Conservation (phyloP, 2,113 vertebrate species). For the Phrynosoma blainvillii region DNA sequence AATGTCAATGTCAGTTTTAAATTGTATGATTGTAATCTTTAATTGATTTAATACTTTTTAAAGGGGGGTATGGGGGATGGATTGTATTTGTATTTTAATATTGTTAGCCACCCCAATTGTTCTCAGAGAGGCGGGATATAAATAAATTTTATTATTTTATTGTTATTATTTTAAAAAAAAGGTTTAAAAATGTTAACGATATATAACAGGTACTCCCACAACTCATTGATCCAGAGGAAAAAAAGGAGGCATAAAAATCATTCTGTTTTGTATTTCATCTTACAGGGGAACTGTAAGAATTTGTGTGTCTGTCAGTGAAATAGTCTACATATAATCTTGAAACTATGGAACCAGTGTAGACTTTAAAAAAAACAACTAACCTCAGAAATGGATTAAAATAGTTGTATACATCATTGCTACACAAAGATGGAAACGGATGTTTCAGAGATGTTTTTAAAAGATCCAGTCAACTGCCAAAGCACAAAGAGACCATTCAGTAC, state of each 20-base stretch:
- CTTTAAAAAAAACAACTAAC: constrained; percentile 32
- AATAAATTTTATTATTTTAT: no score
- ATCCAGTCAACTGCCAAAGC: constrained; percentile 63
- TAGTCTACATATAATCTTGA: neutral
- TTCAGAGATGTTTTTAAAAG: constrained; percentile 63
- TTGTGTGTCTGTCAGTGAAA: neutral
- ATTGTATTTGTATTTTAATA: no score
- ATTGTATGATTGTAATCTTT: no score
- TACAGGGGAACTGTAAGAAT: neutral
- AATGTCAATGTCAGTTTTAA: no score
- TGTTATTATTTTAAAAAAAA: neutral
- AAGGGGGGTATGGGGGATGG: no score
- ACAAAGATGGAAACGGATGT: constrained; percentile 53
- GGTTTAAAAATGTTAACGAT: neutral
- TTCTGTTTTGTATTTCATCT: neutral
- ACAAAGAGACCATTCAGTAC: constrained; percentile 67
- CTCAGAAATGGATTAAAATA: constrained; percentile 61
- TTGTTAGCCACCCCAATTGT: no score
- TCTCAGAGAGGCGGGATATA: no score
- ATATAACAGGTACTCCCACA: neutral
- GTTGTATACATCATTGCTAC: constrained; percentile 57
- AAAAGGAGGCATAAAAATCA: neutral
- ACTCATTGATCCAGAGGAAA: neutral
- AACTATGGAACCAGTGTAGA: constrained; percentile 21
- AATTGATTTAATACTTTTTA: no score